Conservation (phyloP, 2,797 vertebrate species). For the Merluccius polli region DNA sequence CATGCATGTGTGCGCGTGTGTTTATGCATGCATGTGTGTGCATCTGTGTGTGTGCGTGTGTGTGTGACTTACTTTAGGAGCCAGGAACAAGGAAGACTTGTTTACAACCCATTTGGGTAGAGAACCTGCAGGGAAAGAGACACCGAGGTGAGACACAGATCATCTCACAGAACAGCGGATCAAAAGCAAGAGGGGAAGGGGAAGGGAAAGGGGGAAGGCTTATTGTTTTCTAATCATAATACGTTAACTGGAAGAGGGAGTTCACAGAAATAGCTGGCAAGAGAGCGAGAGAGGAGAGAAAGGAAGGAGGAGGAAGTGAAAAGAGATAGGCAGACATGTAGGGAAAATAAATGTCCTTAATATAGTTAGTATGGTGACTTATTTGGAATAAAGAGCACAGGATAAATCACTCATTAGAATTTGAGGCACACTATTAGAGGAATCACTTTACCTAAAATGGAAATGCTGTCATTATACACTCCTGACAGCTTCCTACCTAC, state of each 20-base stretch:
- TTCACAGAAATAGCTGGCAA: not conserved
- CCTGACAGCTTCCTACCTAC: not conserved
- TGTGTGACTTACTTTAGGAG: conserved; percentile 82
- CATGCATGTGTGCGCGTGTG: not conserved
- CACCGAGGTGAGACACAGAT: not conserved
- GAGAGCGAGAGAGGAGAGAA: not conserved
- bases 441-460: not conserved
- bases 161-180: too few species aligned
- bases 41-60: too few species aligned
- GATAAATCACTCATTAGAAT: conserved; percentile 56
- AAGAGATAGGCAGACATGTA: not conserved
- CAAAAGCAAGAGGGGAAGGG: too few species aligned
- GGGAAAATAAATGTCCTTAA: conserved; percentile 36
- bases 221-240: not conserved
- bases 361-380: conserved; percentile 54
- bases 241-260: not conserved
- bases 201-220: not conserved
- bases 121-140: conserved; percentile 74
- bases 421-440: not conserved
- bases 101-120: conserved; percentile 97
- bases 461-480: not conserved
- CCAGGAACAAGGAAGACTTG: conserved; percentile 89
- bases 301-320: not conserved
- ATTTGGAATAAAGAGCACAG: conserved; percentile 48
- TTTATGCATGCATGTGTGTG: too few species aligned